Base-by-base conservation (phyloP, 1,140 invertebrate species). In the Vanessa atalanta region DNA sequence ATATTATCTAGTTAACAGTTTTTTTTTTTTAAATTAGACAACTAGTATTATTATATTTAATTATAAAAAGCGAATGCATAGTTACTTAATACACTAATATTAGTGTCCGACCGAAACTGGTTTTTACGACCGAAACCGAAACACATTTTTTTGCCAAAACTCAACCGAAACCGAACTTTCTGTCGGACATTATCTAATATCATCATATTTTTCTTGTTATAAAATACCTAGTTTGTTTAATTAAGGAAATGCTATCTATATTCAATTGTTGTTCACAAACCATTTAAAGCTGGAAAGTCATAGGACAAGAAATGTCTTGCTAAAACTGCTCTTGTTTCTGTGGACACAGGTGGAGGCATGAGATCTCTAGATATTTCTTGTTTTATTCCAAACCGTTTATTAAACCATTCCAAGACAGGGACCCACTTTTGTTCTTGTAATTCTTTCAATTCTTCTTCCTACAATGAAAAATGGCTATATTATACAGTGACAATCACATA, bases 341-440 rank as follows among this genome's bases (percentile, higher is more conserved):
- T 78, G 61, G 94, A 93, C 47, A 98, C 93, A 26, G 93, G 88
- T 16, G 96, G 96, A 50, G 94, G 93, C 23, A 94, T 92, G 76
- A 98, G 95, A 76, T 94, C 95, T 73, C 93, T 91, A 3, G 96
- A 96, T 78, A 97, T 95, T 72, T 95, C 92, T 69, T 98, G 93
- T 77, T 95, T 93, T 0, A 97, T 95, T 81, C 95, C 88, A 93
- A 96, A 98, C 77, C 95, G 95, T 83, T 96, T 94, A 91, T 97
- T 95, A 87, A 98, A 97, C 97, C 98, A 99, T 51, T 96, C 93
- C 76, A 99, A 94, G 6, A 99, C 84, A 23, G 98, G 98, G 86
- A 96, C 95, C 98, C 98, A 99, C 87, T 97, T 95, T 83, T 95
- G 88, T 68, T 93, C 84, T 94, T 99, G 98, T 65, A 98, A 82